Evolutionary conservation across 2,797 vertebrate species (phyloP), one percentile per base, ranked within the genome.

Genomic region (Pyrrhura leucotis): DNA sequence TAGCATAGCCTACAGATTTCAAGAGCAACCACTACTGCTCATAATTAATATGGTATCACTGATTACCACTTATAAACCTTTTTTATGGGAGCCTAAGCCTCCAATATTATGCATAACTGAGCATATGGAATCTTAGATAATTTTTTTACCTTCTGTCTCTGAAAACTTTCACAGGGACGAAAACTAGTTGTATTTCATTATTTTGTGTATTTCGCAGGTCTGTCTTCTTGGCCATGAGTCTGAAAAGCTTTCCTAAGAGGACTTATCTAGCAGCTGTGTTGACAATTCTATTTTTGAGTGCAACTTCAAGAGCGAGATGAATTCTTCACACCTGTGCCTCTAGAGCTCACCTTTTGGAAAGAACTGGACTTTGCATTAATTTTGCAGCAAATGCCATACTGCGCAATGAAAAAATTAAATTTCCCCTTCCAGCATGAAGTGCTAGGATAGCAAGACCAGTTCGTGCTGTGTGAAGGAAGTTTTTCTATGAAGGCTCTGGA

Each of bases 21-120:
- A 81, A 92, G 85, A 93, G 85, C 63, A 92, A 76, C 79, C 67
- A 89, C 53, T 88, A 85, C 59, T 69, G 69, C 85, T 93, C 92
- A 63, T 88, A 97, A 94, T 96, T 96, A 96, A 95, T 92, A 94
- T 85, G 79, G 77, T 91, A 93, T 94, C 73, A 84, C 91, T 93
- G 89, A 92, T 96, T 90, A 88, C 76, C 76, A 94, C 92, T 96
- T 96, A 82, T 67, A 95, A 96, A 96, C 69, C 54, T 88, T 93
- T 86, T 84, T 91, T 79, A 93, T 92, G 89, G 68, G 67, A 92
- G 67, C 15, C 33, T 86, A 92, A 92, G 33, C 63, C 51, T 92
- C 67, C 44, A 75, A 94, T 90, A 89, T 89, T 83, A 88, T 84
- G 33, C 0, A 5, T 87, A 93, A 88, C 69, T 54, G 82, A 96